Base-by-base conservation (phyloP, 2,113 vertebrate genomes). In the Hippolais icterina region DNA sequence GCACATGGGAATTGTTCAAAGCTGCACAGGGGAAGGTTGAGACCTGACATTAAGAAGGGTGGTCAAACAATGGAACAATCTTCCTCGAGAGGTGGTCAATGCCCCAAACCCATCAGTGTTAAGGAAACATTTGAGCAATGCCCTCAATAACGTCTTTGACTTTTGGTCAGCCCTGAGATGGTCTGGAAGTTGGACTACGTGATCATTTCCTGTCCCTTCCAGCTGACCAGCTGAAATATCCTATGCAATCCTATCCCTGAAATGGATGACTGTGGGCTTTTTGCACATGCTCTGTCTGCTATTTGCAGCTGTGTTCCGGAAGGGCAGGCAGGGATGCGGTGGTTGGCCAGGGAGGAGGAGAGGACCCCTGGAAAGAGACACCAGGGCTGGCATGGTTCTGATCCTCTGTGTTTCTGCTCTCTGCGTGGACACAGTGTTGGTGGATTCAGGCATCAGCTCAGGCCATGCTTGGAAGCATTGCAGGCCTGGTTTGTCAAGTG, bases 381-480 rank as follows among this genome's bases (percentile, higher is more conserved):
- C 14, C 18, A 56, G n/a, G 27, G 31, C 56, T 88, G 50, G 15
- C 31, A 72, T 10, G 65, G n/a, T 33, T 79, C 49, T 79, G 39
- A 23, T 47, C 10, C 16, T 65, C 52, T 41, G 18, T 15, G 5
- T 24, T 24, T 80, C n/a, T 65, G 50, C 54, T 75, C 0, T 3
- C 15, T 4, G 3, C 12, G 2, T 7, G 17, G 66, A 27, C 35
- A 13, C n/a, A 31, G 31, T 0, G 0, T 31, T 87, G 74, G 29
- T 71, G 44, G 49, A 42, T 49, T 68, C 11, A 14, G 35, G 15
- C 2, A 2, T 66, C 29, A 60, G 28, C 35, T 76, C 19, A 3
- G 29, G 28, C 50, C 0, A 1, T 6, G 2, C 39, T 75, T 82
- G 15, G 39, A 79, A 68, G 33, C 12, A 15, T 61, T 63, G 22